These are phyloP conservation scores for Onychomys arenicola DNA, from an alignment of 2,797 vertebrate genomes.

Conservation along the genomic window DNA sequence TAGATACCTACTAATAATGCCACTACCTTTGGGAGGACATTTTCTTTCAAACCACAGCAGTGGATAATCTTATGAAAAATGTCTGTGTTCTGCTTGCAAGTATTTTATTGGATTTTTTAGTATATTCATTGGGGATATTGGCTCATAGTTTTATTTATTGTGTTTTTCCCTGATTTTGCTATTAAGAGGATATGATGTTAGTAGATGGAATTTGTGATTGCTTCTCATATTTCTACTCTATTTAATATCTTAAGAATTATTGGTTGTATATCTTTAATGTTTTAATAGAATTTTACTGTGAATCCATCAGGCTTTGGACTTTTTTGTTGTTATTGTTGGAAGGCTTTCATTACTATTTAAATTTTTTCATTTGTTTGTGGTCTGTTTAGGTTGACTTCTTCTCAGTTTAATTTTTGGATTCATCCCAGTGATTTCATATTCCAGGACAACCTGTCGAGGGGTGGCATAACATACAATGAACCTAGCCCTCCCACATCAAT, in stretches of 20 bases:
- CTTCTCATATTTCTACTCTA: neutral
- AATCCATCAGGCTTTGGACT: neutral
- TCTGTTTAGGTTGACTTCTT: neutral
- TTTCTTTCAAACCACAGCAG: neutral
- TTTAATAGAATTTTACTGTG: neutral
- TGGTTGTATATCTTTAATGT: neutral
- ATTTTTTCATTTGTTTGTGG: neutral
- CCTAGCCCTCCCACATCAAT: neutral
- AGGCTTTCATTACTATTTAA: neutral
- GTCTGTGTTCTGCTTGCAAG: neutral
- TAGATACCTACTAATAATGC: neutral
- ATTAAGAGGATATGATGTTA: neutral
- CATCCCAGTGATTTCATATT: neutral
- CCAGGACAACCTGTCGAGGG: neutral
- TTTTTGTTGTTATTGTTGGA: neutral
- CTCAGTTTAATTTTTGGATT: neutral
- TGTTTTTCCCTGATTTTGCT: neutral
- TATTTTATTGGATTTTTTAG: neutral
- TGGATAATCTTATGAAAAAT: neutral
- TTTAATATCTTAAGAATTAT: neutral
- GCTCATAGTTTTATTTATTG: neutral
- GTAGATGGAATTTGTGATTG: neutral
- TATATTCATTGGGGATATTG: neutral
- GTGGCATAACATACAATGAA: neutral
- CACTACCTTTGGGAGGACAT: neutral